A percentile compares a stretch with the other conserved stretches of the same genome.
These are phyloP conservation scores for Theodoxus fluviatilis DNA, from an alignment of 2,888 invertebrate species.

Conservation along the genomic window DNA sequence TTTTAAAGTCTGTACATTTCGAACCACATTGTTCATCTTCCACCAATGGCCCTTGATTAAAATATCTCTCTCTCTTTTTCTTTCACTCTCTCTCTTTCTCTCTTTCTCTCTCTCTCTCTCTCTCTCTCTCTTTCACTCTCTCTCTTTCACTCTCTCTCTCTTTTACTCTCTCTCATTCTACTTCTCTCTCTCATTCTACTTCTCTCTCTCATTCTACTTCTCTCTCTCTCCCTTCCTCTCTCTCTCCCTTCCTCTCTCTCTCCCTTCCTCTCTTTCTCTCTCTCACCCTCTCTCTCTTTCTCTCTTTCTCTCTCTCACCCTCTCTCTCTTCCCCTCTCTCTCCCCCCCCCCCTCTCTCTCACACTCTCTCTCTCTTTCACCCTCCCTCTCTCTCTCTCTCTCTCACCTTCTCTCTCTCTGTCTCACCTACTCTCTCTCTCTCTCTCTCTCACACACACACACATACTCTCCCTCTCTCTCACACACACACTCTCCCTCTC, in stretches of 20 bases:
- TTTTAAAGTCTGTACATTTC: no score
- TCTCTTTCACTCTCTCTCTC: neutral
- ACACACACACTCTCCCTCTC: slow-evolving; percentile 8
- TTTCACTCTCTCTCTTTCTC: neutral
- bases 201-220: neutral
- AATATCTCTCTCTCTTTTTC: neutral
- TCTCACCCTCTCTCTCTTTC: slow-evolving; percentile 21
- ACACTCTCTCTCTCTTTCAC: neutral
- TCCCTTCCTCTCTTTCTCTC: slow-evolving; percentile 21
- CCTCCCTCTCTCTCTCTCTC: neutral
- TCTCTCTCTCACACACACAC: slow-evolving; percentile 11
- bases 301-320: slow-evolving; percentile 17
- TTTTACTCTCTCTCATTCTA: neutral
- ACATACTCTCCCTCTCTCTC: slow-evolving; percentile 26
- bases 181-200: slow-evolving; percentile 14
- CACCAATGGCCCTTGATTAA: no score
- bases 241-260: slow-evolving; percentile 21
- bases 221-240: slow-evolving; percentile 20
- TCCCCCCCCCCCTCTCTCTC: slow-evolving; percentile 11
- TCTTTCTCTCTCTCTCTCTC: neutral
- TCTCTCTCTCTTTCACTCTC: neutral
- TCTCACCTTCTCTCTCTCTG: neutral
- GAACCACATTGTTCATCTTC: no score
- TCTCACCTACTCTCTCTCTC: slow-evolving; percentile 20
- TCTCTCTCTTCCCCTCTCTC: slow-evolving; percentile 26